Evolutionary conservation across 2,113 vertebrate genomes (phyloP), one percentile per base, ranked within the genome.

Genomic region (Galeopterus variegatus): DNA sequence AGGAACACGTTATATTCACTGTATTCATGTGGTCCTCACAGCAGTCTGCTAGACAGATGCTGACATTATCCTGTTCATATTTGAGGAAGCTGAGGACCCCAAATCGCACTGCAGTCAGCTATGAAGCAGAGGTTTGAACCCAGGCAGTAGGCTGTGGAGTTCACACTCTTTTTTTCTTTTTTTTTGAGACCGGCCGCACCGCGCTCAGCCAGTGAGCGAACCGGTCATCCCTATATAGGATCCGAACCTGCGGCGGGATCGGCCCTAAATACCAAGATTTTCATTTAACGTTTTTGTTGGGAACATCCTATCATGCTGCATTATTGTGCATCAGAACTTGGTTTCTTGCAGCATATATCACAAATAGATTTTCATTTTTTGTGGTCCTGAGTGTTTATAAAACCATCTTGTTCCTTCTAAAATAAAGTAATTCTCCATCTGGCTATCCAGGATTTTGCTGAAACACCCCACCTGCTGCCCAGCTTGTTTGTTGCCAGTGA

Each of bases 301-400:
- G n/a, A 45, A 69, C 31, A 1, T 31, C 45, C n/a, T 48, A 48
- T 18, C 1, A 17, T 10, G 31, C 56, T 24, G 54, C 8, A 0
- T 33, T 31, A 6, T 31, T 8, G 0, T 15, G 8, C 18, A n/a
- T 52, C 48, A 4, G 72, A 56, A 81, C 18, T 86, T 28, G 24
- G 11, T 58, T 65, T 91, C 64, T 58, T 48, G 11, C 17, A 26
- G n/a, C 36, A 23, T 28, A 14, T 41, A 10, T 28, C 41, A n/a
- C 31, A 14, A 67, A 26, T 19, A 84, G 52, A 3, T 73, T 87
- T 60, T 92, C 70, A 11, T 13, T 76, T 72, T 62, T 56, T 33
- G 11, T 60, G 79, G 48, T 36, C 6, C 2, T 5, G 10, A 52
- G 31, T 73, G 72, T 94, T 75, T 65, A 93, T 62, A 72, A 72